Conservation (phyloP, 2,797 vertebrate genomes). For the Enteromius radiatus region DNA sequence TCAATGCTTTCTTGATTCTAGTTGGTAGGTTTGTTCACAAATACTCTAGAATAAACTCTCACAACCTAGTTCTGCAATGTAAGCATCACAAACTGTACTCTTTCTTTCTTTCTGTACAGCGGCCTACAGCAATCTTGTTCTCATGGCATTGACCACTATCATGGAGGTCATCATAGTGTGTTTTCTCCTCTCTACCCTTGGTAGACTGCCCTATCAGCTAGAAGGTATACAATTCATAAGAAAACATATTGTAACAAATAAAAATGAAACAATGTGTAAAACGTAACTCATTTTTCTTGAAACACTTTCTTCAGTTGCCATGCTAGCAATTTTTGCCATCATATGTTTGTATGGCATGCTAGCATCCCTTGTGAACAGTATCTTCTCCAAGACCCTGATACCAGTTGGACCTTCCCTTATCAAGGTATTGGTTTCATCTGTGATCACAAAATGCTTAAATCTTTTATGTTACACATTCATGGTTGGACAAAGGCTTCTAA, state of each 20-base stretch:
- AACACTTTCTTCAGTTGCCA: conserved; percentile 73
- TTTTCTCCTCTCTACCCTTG: conserved; percentile 84
- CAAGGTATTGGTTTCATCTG: conserved; percentile 69
- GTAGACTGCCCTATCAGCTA: conserved; percentile 78
- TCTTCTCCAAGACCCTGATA: conserved; percentile 80
- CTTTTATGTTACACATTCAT: not conserved
- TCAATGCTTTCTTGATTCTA: conserved; percentile 83
- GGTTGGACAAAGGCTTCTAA: not conserved
- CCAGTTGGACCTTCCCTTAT: conserved; percentile 80
- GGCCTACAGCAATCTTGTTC: conserved; percentile 79
- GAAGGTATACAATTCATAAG: conserved; percentile 75
- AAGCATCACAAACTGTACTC: not conserved
- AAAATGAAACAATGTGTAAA: not conserved
- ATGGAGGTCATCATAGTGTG: conserved; percentile 85
- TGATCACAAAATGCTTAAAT: not conserved
- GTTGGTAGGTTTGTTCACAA: conserved; percentile 75
- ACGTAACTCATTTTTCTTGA: not conserved
- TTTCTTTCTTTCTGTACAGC: conserved; percentile 68
- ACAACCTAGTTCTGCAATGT: not conserved
- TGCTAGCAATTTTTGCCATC: conserved; percentile 77
- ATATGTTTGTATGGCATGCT: conserved; percentile 83
- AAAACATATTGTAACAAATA: not conserved
- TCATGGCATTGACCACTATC: conserved; percentile 76
- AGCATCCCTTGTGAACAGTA: conserved; percentile 81
- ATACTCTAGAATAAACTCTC: no score